phyloP scores from a whole-genome alignment of 2,113 vertebrate genomes.

The Serinus canaria region DNA sequence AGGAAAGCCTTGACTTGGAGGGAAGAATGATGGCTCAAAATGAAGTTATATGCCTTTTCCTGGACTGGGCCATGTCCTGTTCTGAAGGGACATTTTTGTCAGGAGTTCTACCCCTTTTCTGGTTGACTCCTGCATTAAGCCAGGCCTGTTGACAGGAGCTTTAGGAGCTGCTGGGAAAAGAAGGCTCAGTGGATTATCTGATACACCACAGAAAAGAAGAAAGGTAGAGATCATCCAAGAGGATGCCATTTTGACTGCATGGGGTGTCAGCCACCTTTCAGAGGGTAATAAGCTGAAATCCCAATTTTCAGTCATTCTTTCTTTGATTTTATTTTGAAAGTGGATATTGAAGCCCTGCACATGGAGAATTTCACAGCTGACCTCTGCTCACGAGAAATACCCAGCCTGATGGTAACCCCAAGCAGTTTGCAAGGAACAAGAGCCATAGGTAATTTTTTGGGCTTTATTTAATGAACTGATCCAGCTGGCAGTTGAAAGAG shows the following conservation, averaged over 20 bases:
- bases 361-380: not conserved
- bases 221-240: not conserved
- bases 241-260: not conserved
- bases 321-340: constrained; percentile 18
- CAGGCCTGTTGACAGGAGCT: not conserved
- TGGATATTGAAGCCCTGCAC: not conserved
- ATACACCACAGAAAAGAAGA: not conserved
- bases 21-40: not conserved
- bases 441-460: not conserved
- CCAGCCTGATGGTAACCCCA: not conserved
- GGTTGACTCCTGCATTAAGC: not conserved
- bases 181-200: not conserved
- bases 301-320: not conserved
- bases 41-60: not conserved
- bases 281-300: not conserved
- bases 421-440: not conserved
- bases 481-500: not conserved
- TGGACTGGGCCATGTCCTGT: not conserved
- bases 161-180: not conserved
- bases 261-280: not conserved
- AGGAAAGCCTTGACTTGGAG: not conserved
- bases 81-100: not conserved
- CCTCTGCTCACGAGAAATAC: not conserved
- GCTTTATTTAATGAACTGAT: not conserved
- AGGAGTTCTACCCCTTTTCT: not conserved